Evolutionary conservation across 1,140 invertebrate species (phyloP), one percentile per base, ranked within the genome.

Genomic region (Pemphigus obesinymphae): DNA sequence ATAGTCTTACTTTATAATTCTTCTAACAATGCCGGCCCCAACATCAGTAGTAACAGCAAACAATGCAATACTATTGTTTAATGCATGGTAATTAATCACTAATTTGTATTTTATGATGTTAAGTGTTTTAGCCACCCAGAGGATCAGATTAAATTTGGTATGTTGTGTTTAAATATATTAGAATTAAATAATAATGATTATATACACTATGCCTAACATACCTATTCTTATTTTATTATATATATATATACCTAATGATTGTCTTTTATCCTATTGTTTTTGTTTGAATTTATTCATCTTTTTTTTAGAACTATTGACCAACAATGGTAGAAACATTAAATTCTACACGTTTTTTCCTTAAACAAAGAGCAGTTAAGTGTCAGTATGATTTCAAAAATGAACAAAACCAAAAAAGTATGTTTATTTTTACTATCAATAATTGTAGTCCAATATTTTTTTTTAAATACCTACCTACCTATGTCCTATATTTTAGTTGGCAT

Each of bases 401-500:
- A 80, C 76, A 80, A 80, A 61, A 43, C 76, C 55, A 80, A 80
- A 63, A 80, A 80, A 80, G 76, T 80, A 63, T 63, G 76, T 43
- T 20, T 29, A 73, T 31, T 50, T 6, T 73, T 2, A 31, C 15
- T 48, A 48, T 31, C 15, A n/a, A n/a, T 43, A n/a, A n/a, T 15
- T 61, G 43, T 6, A 45, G 1, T 45, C 43, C 3, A 20, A 8
- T 70, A 70, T 70, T 6, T 40, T 23, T 23, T 8, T 13, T 40
- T 26, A 11, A 43, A 26, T 43, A 66, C 15, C 5, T 66, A 61
- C n/a, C 23, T 26, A 11, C 10, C 11, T n/a, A n/a, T 66, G 31
- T 37, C 2, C n/a, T 37, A 1, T 29, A n/a, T 45, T 70, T 45
- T 45, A 40, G 37, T 26, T 43, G 23, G 6, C 23, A 66, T 20